phyloP scores from a whole-genome alignment of 2,113 vertebrate genomes.

The Alligator mississippiensis region DNA sequence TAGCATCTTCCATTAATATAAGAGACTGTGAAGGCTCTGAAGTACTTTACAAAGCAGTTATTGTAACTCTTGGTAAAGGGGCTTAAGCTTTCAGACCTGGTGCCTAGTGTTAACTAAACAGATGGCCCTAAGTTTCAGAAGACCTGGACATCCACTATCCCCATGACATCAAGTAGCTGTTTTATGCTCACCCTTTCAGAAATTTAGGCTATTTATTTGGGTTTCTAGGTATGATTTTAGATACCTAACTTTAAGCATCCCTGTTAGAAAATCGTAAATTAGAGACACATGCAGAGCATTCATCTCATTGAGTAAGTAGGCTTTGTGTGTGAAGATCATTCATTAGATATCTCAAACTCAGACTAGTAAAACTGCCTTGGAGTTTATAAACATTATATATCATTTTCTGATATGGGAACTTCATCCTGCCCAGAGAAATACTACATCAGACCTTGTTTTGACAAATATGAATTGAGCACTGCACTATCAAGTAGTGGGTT shows the following conservation, averaged over 20 bases:
- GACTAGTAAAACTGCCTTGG: not conserved
- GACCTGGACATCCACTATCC: not conserved
- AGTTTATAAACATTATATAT: not conserved
- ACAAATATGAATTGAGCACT: not conserved
- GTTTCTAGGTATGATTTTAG: not conserved
- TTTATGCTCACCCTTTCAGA: not conserved
- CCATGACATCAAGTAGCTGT: not conserved
- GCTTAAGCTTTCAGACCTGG: not conserved
- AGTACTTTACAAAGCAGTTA: constrained; percentile 49
- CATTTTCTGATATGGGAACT: not conserved
- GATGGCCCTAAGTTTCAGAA: not conserved
- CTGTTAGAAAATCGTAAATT: not conserved
- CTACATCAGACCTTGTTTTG: not conserved
- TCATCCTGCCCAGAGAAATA: not conserved
- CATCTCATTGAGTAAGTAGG: not conserved
- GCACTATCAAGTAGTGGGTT: not conserved
- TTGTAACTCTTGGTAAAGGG: not conserved
- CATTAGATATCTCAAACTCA: not conserved
- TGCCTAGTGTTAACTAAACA: not conserved
- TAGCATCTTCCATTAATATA: constrained; percentile 33
- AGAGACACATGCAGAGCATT: not conserved
- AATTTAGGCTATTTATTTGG: not conserved
- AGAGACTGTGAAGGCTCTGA: constrained; percentile 22
- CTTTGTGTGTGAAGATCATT: not conserved
- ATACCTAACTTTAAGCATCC: not conserved